A percentile compares a stretch with the other conserved stretches of the same genome.
phyloP scores from a whole-genome alignment of 2,113 vertebrate species.

The Hippolais icterina region DNA sequence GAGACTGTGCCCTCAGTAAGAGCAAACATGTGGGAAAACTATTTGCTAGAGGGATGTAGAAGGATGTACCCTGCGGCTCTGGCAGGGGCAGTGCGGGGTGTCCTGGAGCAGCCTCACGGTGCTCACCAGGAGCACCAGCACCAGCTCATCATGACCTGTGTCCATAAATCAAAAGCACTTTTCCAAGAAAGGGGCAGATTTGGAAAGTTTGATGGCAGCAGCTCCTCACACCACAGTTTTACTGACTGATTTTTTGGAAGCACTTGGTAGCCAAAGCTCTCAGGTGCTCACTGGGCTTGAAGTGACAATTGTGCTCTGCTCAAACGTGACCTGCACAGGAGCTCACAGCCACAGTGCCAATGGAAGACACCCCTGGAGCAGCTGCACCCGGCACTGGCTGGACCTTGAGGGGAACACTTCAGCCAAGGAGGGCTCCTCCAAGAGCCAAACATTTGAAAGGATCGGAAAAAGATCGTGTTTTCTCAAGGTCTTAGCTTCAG shows the following conservation, averaged over 20 bases:
- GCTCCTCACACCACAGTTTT: not conserved
- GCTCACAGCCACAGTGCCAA: not conserved
- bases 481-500: not conserved
- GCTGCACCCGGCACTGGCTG: not conserved
- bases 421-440: not conserved
- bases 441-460: not conserved
- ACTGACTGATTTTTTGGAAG: accelerated
- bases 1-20: not conserved
- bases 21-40: not conserved
- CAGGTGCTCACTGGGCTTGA: accelerated
- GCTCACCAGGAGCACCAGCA: not conserved
- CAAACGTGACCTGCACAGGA: not conserved
- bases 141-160: not conserved
- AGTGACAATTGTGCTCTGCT: not conserved
- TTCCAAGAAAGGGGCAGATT: not conserved
- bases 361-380: accelerated
- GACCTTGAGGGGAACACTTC: accelerated
- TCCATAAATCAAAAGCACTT: not conserved
- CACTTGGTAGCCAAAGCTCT: not conserved
- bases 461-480: not conserved
- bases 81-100: not conserved
- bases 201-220: not conserved
- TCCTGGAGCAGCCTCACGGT: not conserved
- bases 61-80: not conserved
- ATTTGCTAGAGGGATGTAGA: not conserved